Evolutionary conservation across 2,888 invertebrate genomes (phyloP).

Genomic region (Volucella inflata): DNA sequence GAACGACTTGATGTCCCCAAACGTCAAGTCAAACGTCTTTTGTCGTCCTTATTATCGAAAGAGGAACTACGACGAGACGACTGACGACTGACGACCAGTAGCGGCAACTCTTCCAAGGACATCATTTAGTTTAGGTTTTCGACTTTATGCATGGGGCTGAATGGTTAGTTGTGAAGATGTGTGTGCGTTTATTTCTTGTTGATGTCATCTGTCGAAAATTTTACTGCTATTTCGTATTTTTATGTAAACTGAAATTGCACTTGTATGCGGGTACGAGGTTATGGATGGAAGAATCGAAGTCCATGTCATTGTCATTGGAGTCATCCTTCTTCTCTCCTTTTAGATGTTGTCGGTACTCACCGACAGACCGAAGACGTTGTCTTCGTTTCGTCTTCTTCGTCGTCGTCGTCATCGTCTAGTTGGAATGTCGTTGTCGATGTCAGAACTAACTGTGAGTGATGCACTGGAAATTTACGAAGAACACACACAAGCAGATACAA

Average conservation of each 20-base stretch:
- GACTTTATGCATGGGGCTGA: background rate
- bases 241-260: slow-evolving; percentile 59
- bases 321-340: slow-evolving; percentile 18
- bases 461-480: slow-evolving; percentile 54
- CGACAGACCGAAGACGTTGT: background rate
- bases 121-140: slow-evolving; percentile 29
- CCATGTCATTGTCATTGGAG: slow-evolving; percentile 52
- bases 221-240: slow-evolving; percentile 49
- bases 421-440: slow-evolving; percentile 62
- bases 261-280: background rate
- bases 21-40: slow-evolving; percentile 75
- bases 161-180: slow-evolving; percentile 1
- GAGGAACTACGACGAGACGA: slow-evolving; percentile 12
- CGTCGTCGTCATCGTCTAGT: slow-evolving; percentile 15
- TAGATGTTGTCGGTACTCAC: background rate
- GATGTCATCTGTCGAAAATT: slow-evolving; percentile 71
- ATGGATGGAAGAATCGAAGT: slow-evolving; percentile 27
- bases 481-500: slow-evolving; percentile 30
- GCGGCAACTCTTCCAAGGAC: slow-evolving; percentile 7
- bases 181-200: slow-evolving; percentile 47
- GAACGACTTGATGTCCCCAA: slow-evolving; percentile 58
- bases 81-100: slow-evolving; percentile 1
- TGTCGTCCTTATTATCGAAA: slow-evolving; percentile 59
- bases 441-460: slow-evolving; percentile 72
- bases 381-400: slow-evolving; percentile 33